These are phyloP conservation scores for Junco hyemalis DNA, from an alignment of 2,113 vertebrate genomes.

Conservation along the genomic window DNA sequence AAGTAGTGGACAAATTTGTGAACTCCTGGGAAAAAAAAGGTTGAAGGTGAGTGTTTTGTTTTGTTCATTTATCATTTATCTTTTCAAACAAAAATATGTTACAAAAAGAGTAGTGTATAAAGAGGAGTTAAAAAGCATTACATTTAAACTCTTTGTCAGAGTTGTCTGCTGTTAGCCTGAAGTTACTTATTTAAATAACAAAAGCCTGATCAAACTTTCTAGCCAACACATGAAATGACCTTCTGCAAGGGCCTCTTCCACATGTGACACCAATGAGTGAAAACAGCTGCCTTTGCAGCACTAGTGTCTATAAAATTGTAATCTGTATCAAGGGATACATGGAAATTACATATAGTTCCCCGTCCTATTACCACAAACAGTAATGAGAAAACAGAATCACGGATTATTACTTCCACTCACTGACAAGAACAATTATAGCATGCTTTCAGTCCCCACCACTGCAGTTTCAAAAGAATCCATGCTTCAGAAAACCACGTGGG, in stretches of 20 bases:
- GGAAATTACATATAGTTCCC: conserved; percentile 36
- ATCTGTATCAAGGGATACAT: conserved; percentile 43
- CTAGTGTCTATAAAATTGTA: background rate
- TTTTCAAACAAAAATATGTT: background rate
- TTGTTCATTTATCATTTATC: background rate
- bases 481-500: background rate
- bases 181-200: conserved; percentile 16
- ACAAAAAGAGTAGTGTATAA: background rate
- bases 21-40: background rate
- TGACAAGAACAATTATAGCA: background rate
- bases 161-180: background rate
- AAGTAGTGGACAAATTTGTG: background rate
- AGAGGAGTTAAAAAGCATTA: background rate
- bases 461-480: background rate
- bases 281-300: conserved; percentile 36
- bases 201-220: background rate
- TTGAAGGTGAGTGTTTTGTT: background rate
- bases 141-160: background rate
- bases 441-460: background rate
- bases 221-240: background rate
- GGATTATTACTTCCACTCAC: background rate
- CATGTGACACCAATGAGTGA: background rate
- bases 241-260: conserved; percentile 2
- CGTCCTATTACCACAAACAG: conserved; percentile 29
- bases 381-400: conserved; percentile 49